phyloP scores from a whole-genome alignment of 2,797 vertebrate species.

The Pelobates cultripes region DNA sequence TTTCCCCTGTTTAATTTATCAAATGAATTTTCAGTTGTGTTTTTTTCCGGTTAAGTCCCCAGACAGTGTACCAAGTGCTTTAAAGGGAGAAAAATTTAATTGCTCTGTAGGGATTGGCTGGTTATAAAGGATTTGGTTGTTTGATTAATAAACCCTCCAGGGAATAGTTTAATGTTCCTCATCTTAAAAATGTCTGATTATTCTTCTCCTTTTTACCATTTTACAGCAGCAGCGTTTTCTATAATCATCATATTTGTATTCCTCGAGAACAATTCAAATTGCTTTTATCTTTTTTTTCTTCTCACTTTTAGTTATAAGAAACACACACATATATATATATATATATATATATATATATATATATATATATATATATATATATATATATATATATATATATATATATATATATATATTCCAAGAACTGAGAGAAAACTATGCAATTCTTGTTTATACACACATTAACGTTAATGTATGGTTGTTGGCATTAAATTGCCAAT shows the following conservation, averaged over 20 bases:
- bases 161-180: slow-evolving; percentile 99
- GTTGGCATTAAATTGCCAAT: slow-evolving; percentile 12
- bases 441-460: accelerated
- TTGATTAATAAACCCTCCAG: slow-evolving; percentile 99
- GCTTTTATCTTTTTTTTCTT: slow-evolving; percentile 7
- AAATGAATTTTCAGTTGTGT: slow-evolving; percentile 84
- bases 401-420: too few species aligned
- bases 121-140: slow-evolving; percentile 99
- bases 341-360: too few species aligned
- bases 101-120: slow-evolving; percentile 99
- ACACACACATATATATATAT: not conserved
- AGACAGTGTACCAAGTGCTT: slow-evolving; percentile 96
- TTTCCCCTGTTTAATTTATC: slow-evolving; percentile 89
- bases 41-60: slow-evolving; percentile 77
- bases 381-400: too few species aligned
- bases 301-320: slow-evolving; percentile 29
- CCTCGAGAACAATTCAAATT: slow-evolving; percentile 52
- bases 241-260: slow-evolving; percentile 81
- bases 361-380: too few species aligned
- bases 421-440: slow-evolving; percentile 33
- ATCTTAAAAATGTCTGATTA: slow-evolving; percentile 98
- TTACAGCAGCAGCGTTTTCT: slow-evolving; percentile 75
- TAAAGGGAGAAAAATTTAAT: slow-evolving; percentile 99
- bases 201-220: slow-evolving; percentile 79
- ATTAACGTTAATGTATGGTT: slow-evolving; percentile 10